A percentile compares a stretch with the other conserved stretches of the same genome.
phyloP scores from a whole-genome alignment of 1,140 invertebrate species.

The Asobara japonica region DNA sequence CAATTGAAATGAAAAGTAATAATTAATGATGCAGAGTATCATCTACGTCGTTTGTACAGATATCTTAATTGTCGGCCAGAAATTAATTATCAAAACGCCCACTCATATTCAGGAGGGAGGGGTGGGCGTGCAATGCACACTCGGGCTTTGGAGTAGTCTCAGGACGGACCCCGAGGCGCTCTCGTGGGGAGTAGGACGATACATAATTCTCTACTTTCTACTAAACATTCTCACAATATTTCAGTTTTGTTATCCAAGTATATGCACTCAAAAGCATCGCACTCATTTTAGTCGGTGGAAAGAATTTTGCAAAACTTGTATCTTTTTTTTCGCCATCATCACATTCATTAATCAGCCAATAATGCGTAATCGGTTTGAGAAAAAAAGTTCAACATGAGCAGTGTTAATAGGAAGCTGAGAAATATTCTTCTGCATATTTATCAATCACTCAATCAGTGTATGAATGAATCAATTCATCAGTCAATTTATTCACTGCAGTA shows the following conservation, averaged over 20 bases:
- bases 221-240: neutral
- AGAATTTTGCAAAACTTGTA: too few species aligned
- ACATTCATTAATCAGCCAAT: neutral
- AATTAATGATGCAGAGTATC: slow-evolving; percentile 1
- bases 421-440: too few species aligned
- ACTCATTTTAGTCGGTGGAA: too few species aligned
- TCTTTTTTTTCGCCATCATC: neutral
- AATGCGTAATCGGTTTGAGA: neutral
- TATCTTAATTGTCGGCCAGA: slow-evolving; percentile 56
- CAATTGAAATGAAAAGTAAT: neutral
- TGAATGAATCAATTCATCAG: too few species aligned
- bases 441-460: too few species aligned
- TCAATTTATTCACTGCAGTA: too few species aligned
- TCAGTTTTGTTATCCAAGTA: too few species aligned
- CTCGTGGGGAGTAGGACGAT: neutral
- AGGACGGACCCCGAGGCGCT: neutral
- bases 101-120: slow-evolving; percentile 32
- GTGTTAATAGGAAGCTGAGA: too few species aligned
- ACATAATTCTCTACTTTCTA: slow-evolving; percentile 3
- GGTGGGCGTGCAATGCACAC: slow-evolving; percentile 39
- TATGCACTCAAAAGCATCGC: neutral
- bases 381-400: too few species aligned
- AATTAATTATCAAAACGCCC: slow-evolving; percentile 57
- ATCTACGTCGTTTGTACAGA: slow-evolving; percentile 35
- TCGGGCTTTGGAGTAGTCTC: slow-evolving; percentile 24